Base-by-base conservation (phyloP, 2,113 vertebrate genomes). In the Synodontis membranacea region DNA sequence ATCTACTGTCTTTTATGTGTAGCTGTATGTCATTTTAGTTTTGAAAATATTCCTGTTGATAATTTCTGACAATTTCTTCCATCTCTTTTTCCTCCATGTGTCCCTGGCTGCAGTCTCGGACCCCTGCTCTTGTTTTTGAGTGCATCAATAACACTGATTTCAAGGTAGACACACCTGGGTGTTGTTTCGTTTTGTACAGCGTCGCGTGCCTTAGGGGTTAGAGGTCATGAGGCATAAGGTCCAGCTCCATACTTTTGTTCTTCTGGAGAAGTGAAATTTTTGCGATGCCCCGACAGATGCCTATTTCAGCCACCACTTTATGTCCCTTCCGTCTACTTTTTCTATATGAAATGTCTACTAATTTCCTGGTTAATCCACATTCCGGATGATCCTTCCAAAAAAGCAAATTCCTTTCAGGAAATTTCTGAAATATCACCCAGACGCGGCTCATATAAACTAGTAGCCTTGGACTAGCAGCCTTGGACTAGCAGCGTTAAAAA, bases 141-240 rank as follows among this genome's bases (percentile, higher is more conserved):
- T 98, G 97, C 96, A 98, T 99, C 95, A 99, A 99, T 95, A 99
- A 99, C 94, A 99, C 98, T 95, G 97, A 99, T 94, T 99, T 99
- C 96, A 99, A 99, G 97, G 98, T 99, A 95, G 54, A 60, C n/a
- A 25, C 19, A 52, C 9, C 10, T 56, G 25, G 15, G 31, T 44
- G 56, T 6, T 81, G 42, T 75, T 54, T 72, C 12, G 1, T 60
- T 0, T 62, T 72, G 3, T 56, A 54, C 25, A 74, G 23, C 8
- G 1, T 2, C 31, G 68, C 58, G 21, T 84, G 37, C 21, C 34
- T 58, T 80, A 12, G 4, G 52, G 78, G n/a, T 80, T 79, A 4
- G 8, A 79, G n/a, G 17, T 54, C 5, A 66, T 12, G 11, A 58
- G 25, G 66, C 17, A 31, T 74, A 19, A 1, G 39, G 11, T 25